Conservation (phyloP, 2,797 vertebrate genomes). For the Sebastiscus albofasciatus region DNA sequence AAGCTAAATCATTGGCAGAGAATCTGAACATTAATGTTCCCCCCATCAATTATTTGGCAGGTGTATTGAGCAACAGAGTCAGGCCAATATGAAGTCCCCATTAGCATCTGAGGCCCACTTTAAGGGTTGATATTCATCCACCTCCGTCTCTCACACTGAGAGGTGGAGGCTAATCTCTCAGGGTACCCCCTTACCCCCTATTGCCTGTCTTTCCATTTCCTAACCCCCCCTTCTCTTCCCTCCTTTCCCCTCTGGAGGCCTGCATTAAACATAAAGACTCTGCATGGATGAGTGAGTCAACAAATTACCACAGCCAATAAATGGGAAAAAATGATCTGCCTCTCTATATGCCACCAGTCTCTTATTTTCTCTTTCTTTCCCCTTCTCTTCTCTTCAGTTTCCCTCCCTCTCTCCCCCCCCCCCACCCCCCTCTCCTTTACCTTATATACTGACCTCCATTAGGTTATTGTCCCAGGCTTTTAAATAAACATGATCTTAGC, state of each 20-base stretch:
- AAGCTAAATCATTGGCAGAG: constrained; percentile 13
- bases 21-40: constrained; percentile 7
- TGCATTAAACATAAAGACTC: constrained; percentile 90
- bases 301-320: constrained; percentile 88
- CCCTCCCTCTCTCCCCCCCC: constrained; percentile 6
- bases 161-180: constrained; percentile 73
- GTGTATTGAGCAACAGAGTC: constrained; percentile 63
- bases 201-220: constrained; percentile 59
- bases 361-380: constrained; percentile 47
- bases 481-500: constrained; percentile 88
- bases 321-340: constrained; percentile 78
- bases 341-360: constrained; percentile 72
- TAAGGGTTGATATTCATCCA: constrained; percentile 78
- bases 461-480: constrained; percentile 82
- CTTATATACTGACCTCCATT: constrained; percentile 68
- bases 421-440: constrained; percentile 27
- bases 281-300: constrained; percentile 90
- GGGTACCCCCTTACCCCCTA: constrained; percentile 57
- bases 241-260: constrained; percentile 74
- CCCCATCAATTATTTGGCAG: constrained; percentile 72
- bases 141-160: constrained; percentile 69
- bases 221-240: constrained; percentile 20
- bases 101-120: constrained; percentile 84
- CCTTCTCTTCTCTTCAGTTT: constrained; percentile 10
- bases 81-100: constrained; percentile 73